These are phyloP conservation scores for Hipposideros armiger DNA, from an alignment of 2,113 vertebrate species.

Conservation along the genomic window DNA sequence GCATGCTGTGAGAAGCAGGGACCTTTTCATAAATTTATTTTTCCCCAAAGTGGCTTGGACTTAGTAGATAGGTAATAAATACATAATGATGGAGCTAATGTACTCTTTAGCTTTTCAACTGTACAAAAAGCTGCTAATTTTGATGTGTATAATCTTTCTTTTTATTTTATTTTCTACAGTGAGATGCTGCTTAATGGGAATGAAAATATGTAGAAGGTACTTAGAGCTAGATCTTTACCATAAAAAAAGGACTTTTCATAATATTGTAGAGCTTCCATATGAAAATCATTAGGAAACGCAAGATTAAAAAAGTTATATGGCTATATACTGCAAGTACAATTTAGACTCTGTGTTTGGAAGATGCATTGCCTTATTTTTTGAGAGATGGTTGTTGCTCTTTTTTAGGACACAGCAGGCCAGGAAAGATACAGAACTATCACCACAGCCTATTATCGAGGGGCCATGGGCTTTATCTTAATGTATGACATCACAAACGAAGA, in stretches of 20 bases:
- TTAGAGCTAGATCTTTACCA: slow-evolving; percentile 10
- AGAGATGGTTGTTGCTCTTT: slow-evolving; percentile 25
- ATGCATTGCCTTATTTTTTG: background rate
- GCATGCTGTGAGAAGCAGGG: background rate
- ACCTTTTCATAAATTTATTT: background rate
- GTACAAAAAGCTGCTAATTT: background rate
- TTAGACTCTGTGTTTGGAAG: background rate
- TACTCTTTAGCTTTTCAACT: background rate
- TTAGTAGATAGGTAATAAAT: background rate
- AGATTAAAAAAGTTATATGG: background rate
- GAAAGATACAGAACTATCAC: slow-evolving; percentile 95
- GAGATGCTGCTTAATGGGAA: background rate
- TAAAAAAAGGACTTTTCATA: background rate
- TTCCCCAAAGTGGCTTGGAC: background rate
- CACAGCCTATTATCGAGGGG: slow-evolving; percentile 94
- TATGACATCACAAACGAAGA: slow-evolving; percentile 96
- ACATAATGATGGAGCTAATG: background rate
- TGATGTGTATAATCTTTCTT: background rate
- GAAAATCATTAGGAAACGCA: background rate
- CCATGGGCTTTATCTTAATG: slow-evolving; percentile 96
- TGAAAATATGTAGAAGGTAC: background rate
- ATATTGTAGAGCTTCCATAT: background rate
- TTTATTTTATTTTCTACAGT: background rate
- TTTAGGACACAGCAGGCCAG: slow-evolving; percentile 94
- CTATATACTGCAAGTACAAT: background rate